Conservation (phyloP, 2,888 invertebrate species). For the Drosophila birchii region DNA sequence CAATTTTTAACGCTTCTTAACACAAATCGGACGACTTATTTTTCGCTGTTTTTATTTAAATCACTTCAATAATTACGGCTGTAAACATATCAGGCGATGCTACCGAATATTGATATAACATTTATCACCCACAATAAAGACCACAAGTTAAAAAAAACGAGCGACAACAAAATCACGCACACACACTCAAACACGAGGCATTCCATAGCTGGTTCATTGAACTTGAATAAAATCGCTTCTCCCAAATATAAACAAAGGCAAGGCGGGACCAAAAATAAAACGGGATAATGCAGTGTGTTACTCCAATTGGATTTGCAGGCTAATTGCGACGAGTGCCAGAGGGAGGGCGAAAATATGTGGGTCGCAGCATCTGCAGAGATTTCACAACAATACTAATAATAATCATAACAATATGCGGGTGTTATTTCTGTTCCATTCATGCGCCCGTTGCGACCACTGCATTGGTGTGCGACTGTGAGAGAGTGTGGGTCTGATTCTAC, state of each 20-base stretch:
- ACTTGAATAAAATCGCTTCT: constrained; percentile 56
- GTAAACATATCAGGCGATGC: constrained; percentile 55
- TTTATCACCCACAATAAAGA: constrained; percentile 35
- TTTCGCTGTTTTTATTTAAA: constrained; percentile 27
- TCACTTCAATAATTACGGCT: constrained; percentile 31
- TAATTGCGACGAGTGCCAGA: constrained; percentile 38
- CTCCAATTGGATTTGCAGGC: constrained; percentile 22
- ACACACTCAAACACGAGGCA: constrained; percentile 11
- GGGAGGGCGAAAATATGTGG: constrained; percentile 59
- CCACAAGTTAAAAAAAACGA: constrained; percentile 42
- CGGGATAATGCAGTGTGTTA: constrained; percentile 19
- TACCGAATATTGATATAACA: constrained; percentile 43
- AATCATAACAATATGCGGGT: constrained; percentile 58
- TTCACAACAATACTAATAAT: constrained; percentile 51
- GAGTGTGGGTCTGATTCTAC: constrained; percentile 44
- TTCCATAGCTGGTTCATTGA: constrained; percentile 66
- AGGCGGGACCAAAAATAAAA: constrained; percentile 47
- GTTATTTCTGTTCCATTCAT: constrained; percentile 62
- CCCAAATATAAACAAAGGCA: constrained; percentile 60
- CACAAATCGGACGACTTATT: constrained; percentile 9
- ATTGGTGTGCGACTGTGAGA: constrained; percentile 43
- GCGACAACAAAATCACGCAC: constrained; percentile 27
- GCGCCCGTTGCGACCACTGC: constrained; percentile 17
- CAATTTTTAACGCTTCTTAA: constrained; percentile 48
- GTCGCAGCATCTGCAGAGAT: constrained; percentile 64